Evolutionary conservation across 2,888 invertebrate species (phyloP).

Genomic region (Eumacrocentrus americanus): DNA sequence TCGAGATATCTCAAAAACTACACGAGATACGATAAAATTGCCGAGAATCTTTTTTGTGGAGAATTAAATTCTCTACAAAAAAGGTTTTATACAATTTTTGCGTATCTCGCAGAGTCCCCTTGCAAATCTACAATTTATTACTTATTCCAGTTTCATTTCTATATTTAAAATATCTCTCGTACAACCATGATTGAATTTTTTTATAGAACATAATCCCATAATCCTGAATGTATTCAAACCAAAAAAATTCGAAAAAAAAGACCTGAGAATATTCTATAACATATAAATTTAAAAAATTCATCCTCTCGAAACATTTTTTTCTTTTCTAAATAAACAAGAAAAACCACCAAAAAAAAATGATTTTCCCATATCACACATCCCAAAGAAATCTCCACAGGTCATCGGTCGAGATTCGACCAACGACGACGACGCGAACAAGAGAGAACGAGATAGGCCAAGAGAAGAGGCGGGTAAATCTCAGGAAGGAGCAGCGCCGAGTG

Average conservation of each 20-base stretch:
- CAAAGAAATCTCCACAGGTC: not conserved
- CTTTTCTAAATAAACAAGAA: not conserved
- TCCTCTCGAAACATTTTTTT: not conserved
- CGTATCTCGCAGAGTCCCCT: too few relatives aligned
- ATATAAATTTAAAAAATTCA: not conserved
- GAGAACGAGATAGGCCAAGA: not conserved
- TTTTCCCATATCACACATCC: not conserved
- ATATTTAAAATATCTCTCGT: not conserved
- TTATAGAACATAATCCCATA: not conserved
- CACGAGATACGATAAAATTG: not conserved
- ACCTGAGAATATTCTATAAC: too few relatives aligned
- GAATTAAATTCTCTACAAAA: not conserved
- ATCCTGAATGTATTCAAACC: too few relatives aligned
- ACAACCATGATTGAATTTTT: not conserved
- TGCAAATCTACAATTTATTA: not conserved
- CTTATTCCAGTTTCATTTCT: not conserved
- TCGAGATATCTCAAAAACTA: too few relatives aligned
- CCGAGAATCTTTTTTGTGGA: not conserved
- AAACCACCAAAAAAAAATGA: not conserved
- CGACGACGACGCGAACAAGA: constrained; percentile 12
- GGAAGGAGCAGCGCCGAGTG: constrained; percentile 13
- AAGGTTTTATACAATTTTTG: not conserved
- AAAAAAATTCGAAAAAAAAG: not conserved
- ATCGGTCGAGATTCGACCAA: not conserved
- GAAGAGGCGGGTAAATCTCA: constrained; percentile 26